Conservation (phyloP, 2,113 vertebrate genomes). For the Numida meleagris region DNA sequence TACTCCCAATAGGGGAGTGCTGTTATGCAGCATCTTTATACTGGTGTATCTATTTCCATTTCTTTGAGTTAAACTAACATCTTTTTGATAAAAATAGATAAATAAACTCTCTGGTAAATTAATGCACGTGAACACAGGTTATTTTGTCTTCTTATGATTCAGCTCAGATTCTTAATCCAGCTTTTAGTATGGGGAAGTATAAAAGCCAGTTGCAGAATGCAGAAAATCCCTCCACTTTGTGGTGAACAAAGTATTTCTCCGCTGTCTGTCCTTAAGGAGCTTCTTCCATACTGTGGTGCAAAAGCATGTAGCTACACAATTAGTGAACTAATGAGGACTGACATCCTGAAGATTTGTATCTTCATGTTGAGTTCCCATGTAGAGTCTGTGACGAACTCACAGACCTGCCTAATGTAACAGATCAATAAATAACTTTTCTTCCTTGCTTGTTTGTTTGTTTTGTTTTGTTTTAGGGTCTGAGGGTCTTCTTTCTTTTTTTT, state of each 20-base stretch:
- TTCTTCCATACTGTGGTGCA: rapidly evolving
- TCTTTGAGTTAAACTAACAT: not conserved
- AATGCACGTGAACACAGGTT: not conserved
- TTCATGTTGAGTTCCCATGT: not conserved
- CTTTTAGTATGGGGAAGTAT: not conserved
- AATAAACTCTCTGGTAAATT: not conserved
- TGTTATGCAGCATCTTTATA: not conserved
- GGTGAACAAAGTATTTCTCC: not conserved
- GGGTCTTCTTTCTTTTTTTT: not conserved
- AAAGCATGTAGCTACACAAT: not conserved
- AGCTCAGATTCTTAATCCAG: not conserved
- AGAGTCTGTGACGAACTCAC: not conserved
- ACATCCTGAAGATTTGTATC: not conserved
- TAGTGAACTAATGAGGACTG: not conserved
- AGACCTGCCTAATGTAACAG: not conserved
- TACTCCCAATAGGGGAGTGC: constrained; percentile 56
- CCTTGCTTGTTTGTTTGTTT: rapidly evolving
- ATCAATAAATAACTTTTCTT: not conserved
- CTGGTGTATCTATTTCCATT: not conserved
- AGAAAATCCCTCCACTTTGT: not conserved
- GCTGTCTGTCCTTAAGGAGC: not conserved
- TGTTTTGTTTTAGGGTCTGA: not conserved
- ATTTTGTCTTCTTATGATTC: not conserved
- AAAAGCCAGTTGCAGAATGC: not conserved
- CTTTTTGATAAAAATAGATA: not conserved